Percentiles rank a stretch among this genome's conserved stretches.
Conservation (phyloP, 2,888 invertebrate species). For the Parapristionchus giblindavisi region DNA sequence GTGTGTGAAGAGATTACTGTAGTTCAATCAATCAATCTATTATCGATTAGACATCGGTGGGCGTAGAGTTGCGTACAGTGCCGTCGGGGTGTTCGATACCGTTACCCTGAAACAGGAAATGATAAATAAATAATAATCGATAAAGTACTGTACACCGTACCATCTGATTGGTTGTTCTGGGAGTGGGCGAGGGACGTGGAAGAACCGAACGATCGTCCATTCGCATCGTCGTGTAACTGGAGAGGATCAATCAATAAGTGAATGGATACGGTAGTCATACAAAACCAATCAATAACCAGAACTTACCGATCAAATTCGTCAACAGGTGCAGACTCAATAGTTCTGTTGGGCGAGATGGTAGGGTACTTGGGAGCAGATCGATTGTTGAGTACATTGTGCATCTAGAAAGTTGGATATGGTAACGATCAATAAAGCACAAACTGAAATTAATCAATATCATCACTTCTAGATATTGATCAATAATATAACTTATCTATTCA, state of each 20-base stretch:
- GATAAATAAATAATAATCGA: neutral
- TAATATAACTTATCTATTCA: too few species aligned
- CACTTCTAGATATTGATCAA: too few species aligned
- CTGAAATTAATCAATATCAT: too few species aligned
- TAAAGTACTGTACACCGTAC: constrained; percentile 12
- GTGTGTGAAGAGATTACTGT: neutral
- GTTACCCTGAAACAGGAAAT: neutral
- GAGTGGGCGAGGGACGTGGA: constrained; percentile 35
- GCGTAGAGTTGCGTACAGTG: constrained; percentile 16
- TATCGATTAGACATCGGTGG: constrained; percentile 31
- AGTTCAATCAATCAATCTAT: neutral
- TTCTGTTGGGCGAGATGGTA: constrained; percentile 3
- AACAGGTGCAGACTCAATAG: constrained; percentile 21
- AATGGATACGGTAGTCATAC: neutral
- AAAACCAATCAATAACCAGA: neutral
- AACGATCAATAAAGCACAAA: too few species aligned
- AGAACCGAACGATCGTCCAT: constrained; percentile 27
- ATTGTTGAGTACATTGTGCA: too few species aligned
- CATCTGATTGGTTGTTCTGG: constrained; percentile 20
- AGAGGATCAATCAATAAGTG: neutral
- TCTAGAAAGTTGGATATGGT: too few species aligned
- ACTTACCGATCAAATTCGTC: constrained; percentile 31
- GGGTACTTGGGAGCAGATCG: constrained; percentile 24
- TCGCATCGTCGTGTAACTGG: constrained; percentile 33
- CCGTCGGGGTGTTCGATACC: constrained; percentile 19